Evolutionary conservation across 2,888 invertebrate genomes (phyloP).

Genomic region (Agrochola lota): DNA sequence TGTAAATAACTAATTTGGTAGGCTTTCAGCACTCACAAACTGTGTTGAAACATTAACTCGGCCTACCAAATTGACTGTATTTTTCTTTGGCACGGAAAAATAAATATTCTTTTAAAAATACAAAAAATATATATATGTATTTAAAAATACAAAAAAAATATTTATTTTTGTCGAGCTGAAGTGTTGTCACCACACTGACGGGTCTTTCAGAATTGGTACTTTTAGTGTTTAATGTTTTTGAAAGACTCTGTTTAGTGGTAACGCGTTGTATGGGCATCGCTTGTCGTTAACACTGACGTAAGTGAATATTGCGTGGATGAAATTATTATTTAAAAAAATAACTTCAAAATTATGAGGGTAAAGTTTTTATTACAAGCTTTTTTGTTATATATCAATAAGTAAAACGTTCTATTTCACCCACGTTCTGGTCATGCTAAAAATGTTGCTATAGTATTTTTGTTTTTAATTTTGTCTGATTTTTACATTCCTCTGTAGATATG

Average conservation of each 20-base stretch:
- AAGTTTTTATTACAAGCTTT: background rate
- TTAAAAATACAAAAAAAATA: slow-evolving; percentile 43
- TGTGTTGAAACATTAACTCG: slow-evolving; percentile 80
- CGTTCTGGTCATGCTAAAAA: slow-evolving; percentile 66
- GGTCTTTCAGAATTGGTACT: slow-evolving; percentile 71
- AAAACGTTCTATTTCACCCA: slow-evolving; percentile 54
- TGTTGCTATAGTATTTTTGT: slow-evolving; percentile 57
- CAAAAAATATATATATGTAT: slow-evolving; percentile 45
- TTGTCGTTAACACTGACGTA: slow-evolving; percentile 89
- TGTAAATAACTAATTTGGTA: slow-evolving; percentile 89
- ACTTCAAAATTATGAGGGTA: rapidly evolving
- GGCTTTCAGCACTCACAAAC: slow-evolving; percentile 82
- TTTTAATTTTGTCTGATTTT: slow-evolving; percentile 44
- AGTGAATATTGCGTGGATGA: slow-evolving; percentile 76
- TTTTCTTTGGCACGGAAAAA: slow-evolving; percentile 51
- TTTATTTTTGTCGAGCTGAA: slow-evolving; percentile 66
- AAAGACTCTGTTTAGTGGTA: slow-evolving; percentile 71
- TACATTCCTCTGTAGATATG: slow-evolving; percentile 51
- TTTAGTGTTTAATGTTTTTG: slow-evolving; percentile 54
- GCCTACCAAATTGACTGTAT: slow-evolving; percentile 84
- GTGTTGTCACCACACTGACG: slow-evolving; percentile 71
- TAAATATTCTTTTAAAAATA: slow-evolving; percentile 47
- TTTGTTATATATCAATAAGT: too few relatives aligned
- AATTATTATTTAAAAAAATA: slow-evolving; percentile 38
- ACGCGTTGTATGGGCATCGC: slow-evolving; percentile 89